Percentiles rank a stretch among this genome's conserved stretches.
phyloP scores from a whole-genome alignment of 2,113 vertebrate species.

The Neodon shergylaensis region DNA sequence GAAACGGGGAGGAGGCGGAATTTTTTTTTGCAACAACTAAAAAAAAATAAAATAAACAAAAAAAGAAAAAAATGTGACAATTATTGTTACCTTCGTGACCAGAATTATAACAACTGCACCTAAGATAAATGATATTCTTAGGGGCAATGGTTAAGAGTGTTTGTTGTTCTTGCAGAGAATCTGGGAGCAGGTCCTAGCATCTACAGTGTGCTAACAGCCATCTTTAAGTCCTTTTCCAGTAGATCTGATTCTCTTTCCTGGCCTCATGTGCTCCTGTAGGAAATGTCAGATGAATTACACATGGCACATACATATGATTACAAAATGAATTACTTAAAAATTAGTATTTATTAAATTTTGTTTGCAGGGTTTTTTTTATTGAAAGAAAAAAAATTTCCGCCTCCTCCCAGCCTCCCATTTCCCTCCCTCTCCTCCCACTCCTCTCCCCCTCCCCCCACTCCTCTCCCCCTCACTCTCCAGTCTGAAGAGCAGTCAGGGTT shows the following conservation, averaged over 20 bases:
- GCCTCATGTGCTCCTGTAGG: not conserved
- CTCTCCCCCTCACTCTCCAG: no score
- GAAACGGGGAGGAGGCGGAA: no score
- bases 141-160: not conserved
- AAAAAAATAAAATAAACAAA: no score
- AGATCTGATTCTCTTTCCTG: not conserved
- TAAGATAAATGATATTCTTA: not conserved
- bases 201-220: not conserved
- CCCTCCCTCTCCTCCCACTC: no score
- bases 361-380: not conserved
- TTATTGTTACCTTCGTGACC: not conserved
- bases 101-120: not conserved
- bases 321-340: not conserved
- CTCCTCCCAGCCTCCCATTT: no score
- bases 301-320: not conserved
- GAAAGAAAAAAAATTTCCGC: no score
- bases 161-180: not conserved
- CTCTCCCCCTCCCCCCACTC: no score
- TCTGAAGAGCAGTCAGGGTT: no score
- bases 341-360: not conserved
- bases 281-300: not conserved
- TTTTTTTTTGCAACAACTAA: no score
- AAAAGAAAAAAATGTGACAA: not conserved
- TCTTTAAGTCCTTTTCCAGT: not conserved
- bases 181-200: not conserved